Evolutionary conservation across 1,140 invertebrate genomes (phyloP), one percentile per base, ranked within the genome.

Genomic region (Drosophila serrata): DNA sequence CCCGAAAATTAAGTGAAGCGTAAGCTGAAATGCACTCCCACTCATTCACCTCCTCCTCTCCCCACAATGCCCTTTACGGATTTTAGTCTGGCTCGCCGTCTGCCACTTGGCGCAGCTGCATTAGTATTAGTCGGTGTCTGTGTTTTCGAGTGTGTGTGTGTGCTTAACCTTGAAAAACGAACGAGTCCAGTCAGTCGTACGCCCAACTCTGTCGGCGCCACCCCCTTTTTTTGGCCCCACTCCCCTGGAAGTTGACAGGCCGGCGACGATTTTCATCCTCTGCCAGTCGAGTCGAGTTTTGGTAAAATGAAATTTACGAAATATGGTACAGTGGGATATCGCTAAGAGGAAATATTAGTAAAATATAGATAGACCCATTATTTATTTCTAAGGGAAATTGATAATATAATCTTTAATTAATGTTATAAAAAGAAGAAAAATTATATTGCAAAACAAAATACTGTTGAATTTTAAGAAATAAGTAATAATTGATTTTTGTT

Each of bases 1-100:
- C 84, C 86, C 85, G 84, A 87, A 87, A 88, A 87, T 87, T 65
- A 87, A 87, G 84, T 87, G 84, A 87, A 87, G 84, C 84, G 84
- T 87, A 87, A 87, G 85, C 81, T 88, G 84, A 90, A 90, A 90
- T 90, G 85, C 85, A 90, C 85, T 90, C 85, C 85, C 85, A 90
- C 85, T 85, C 81, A 60, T 24, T 37, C 49, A 37, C 39, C 51
- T 13, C 43, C 43, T n/a, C 55, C 42, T 19, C 43, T 4, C 19
- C 24, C 19, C n/a, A n/a, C n/a, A n/a, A 39, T 7, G 31, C 76
- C 68, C 63, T 60, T 81, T 40, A 67, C 60, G 6, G 15, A 45
- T 33, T 48, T 39, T 19, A 22, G 84, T 90, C 84, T 88, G 84
- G 85, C 84, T 81, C 78, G 61, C 48, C 58, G 82, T 85, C 82